A percentile compares a stretch with the other conserved stretches of the same genome.
phyloP scores from a whole-genome alignment of 2,888 invertebrate species.

The Timema podura region DNA sequence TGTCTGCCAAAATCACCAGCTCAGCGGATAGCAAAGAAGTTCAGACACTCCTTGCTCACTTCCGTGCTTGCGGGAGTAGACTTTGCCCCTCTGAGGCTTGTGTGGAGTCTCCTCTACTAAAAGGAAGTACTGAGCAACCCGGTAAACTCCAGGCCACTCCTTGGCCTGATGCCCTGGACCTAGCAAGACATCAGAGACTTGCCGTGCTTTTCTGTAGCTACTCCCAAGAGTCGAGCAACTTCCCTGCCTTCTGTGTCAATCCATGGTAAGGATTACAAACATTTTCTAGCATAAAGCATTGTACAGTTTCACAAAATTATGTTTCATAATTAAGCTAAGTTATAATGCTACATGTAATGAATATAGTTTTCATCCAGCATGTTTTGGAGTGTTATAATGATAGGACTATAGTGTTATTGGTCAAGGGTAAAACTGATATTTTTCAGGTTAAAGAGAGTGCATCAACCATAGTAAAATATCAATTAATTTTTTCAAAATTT shows the following conservation, averaged over 20 bases:
- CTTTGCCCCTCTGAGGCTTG: constrained; percentile 40
- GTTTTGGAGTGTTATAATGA: too few relatives aligned
- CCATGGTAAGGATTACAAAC: constrained; percentile 61
- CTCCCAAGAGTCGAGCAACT: constrained; percentile 67
- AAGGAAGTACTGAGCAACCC: not conserved
- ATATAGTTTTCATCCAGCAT: too few relatives aligned
- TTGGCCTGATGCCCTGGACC: constrained; percentile 65
- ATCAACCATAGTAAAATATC: too few relatives aligned
- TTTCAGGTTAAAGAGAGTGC: too few relatives aligned
- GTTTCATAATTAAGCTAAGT: too few relatives aligned
- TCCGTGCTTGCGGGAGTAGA: constrained; percentile 78
- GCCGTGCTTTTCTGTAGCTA: constrained; percentile 88
- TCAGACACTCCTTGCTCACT: constrained; percentile 74
- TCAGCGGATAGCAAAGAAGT: constrained; percentile 61
- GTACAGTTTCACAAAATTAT: too few relatives aligned
- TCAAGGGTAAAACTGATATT: too few relatives aligned
- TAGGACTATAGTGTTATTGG: too few relatives aligned
- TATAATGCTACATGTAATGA: too few relatives aligned
- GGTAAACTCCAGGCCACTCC: constrained; percentile 4
- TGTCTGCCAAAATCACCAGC: constrained; percentile 63
- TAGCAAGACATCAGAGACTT: constrained; percentile 78
- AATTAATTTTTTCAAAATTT: too few relatives aligned
- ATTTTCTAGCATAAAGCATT: too few relatives aligned
- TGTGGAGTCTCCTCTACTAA: constrained; percentile 28
- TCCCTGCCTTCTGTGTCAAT: constrained; percentile 84